Percentiles rank a stretch among this genome's conserved stretches.
phyloP scores from a whole-genome alignment of 2,113 vertebrate genomes.

The Uropsilus gracilis region DNA sequence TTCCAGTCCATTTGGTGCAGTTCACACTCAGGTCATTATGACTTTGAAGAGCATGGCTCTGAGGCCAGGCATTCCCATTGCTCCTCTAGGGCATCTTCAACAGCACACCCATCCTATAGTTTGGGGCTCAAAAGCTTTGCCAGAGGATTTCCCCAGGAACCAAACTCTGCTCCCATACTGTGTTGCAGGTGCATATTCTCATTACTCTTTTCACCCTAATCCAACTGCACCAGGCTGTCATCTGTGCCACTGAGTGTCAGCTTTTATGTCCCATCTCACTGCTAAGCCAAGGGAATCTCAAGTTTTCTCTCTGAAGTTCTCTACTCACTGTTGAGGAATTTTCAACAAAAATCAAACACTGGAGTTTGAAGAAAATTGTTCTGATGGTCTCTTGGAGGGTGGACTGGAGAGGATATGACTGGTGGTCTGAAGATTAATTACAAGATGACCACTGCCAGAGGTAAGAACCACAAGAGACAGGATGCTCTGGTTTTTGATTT shows the following conservation, averaged over 20 bases:
- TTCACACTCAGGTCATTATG: neutral
- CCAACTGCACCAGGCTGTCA: neutral
- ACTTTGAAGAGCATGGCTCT: neutral
- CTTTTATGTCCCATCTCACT: neutral
- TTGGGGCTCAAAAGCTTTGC: neutral
- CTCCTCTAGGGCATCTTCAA: neutral
- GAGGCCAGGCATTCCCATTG: neutral
- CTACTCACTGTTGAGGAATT: slow-evolving; percentile 35
- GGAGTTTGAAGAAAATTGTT: neutral
- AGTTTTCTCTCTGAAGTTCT: neutral
- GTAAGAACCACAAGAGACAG: neutral
- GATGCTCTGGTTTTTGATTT: neutral
- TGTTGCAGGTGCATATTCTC: neutral
- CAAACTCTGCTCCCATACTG: neutral
- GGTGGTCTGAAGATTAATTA: neutral
- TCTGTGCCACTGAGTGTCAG: neutral
- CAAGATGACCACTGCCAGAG: neutral
- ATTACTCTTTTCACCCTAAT: neutral
- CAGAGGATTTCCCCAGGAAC: neutral
- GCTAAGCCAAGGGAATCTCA: neutral
- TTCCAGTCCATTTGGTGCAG: neutral
- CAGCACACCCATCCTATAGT: neutral
- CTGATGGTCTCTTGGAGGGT: neutral
- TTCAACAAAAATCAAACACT: neutral
- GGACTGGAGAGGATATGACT: neutral